Conservation (phyloP, 2,888 invertebrate genomes). For the Polia nebulosa region DNA sequence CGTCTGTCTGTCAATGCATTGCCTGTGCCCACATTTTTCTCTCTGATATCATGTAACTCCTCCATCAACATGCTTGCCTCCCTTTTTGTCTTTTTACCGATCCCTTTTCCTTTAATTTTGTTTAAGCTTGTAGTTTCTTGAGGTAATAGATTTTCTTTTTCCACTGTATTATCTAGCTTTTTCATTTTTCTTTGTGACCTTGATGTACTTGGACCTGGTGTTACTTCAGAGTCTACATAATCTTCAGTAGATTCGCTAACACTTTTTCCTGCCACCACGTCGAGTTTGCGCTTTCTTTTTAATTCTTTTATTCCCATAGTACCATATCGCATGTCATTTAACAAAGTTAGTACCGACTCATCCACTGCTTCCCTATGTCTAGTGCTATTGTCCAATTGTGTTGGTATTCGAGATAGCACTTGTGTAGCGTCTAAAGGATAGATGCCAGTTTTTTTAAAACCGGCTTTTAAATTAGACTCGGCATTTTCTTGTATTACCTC, state of each 20-base stretch:
- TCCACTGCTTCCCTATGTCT: constrained; percentile 37
- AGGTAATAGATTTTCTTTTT: neutral
- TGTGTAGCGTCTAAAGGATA: neutral
- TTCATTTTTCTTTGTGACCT: neutral
- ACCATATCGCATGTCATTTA: constrained; percentile 46
- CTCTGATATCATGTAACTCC: neutral
- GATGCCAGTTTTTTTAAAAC: constrained; percentile 10
- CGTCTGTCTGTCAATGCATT: constrained; percentile 2
- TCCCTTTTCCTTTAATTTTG: neutral
- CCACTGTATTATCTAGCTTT: neutral
- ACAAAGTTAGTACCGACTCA: constrained; percentile 39
- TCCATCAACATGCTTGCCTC: neutral
- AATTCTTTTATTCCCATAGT: constrained; percentile 40
- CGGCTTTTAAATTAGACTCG: constrained; percentile 9
- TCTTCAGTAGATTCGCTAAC: constrained; percentile 22
- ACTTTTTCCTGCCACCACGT: constrained; percentile 44
- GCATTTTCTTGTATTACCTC: constrained; percentile 4
- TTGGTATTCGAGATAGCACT: constrained; percentile 5
- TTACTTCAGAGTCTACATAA: neutral
- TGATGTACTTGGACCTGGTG: neutral
- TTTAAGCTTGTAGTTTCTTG: neutral
- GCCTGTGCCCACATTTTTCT: neutral
- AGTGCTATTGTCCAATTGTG: neutral
- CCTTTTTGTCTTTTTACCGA: neutral
- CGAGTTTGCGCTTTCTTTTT: constrained; percentile 47